Base-by-base conservation (phyloP, 2,888 invertebrate species). In the Eilema caniola region DNA sequence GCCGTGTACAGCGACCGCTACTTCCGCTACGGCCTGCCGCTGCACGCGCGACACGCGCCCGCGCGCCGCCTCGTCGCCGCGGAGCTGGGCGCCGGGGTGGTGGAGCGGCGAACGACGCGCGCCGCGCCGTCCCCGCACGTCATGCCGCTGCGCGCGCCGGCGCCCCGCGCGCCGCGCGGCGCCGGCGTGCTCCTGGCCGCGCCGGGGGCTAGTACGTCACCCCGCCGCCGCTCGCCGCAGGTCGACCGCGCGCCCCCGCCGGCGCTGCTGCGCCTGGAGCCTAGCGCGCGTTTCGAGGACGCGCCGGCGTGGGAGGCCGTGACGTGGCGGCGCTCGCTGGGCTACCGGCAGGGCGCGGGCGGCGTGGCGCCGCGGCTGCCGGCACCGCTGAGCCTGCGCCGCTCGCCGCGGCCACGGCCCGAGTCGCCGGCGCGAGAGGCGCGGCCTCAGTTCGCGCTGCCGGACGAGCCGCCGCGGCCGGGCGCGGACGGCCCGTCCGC, bases 1-100 rank as follows among this genome's bases (percentile, higher is more conserved):
- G 92, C 92, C 75, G 93, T 94, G 41, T 95, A 95, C 90, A 95
- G 95, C 89, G 95, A 95, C 89, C 91, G 93, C 76, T 93, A 92
- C 87, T 94, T 95, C 87, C 89, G 90, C 76, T 93, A 92, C 89
- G 91, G 92, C n/a, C 86, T 93, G 80, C 88, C 90, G 82, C 87
- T 95, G 84, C 86, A 80, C 74, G 87, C 87, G 78, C 83, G 85
- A n/a, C 63, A 8, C 63, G 75, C 72, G 71, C 64, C 77, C 47
- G 72, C 69, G 66, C 81, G 78, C 66, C 83, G 80, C 72, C 82
- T 72, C 47, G 76, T 81, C 70, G 81, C 77, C 69, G 83, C 72
- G 75, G 83, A 80, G 67, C 82, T 82, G 41, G 83, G 76, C 75
- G 79, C 74, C 28, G 75, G 86, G 87, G 76, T 85, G 80, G 84